phyloP scores from a whole-genome alignment of 2,888 invertebrate genomes.

The Euspilapteryx auroguttella region DNA sequence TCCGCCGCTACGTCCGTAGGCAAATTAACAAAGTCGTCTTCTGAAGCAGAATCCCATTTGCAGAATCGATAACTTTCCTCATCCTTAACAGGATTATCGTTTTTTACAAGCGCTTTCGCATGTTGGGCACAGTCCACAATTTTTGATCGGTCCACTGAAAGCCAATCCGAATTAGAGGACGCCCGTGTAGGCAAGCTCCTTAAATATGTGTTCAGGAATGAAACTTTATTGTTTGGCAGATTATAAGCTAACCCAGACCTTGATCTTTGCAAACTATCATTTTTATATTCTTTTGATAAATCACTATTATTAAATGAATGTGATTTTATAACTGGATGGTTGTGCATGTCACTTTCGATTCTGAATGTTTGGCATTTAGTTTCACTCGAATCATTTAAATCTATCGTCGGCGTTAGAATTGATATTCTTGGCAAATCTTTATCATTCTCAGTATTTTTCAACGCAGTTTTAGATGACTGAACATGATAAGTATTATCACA shows the following conservation, averaged over 20 bases:
- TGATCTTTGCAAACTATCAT: slow-evolving; percentile 27
- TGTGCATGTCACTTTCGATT: not conserved
- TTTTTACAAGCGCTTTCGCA: too few relatives aligned
- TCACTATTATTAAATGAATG: slow-evolving; percentile 35
- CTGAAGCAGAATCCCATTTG: slow-evolving; percentile 28
- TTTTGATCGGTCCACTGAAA: slow-evolving; percentile 28
- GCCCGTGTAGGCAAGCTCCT: slow-evolving; percentile 47
- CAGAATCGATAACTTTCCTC: too few relatives aligned
- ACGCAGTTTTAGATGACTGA: not conserved
- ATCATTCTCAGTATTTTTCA: not conserved
- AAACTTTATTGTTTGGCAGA: slow-evolving; percentile 44
- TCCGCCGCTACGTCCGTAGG: slow-evolving; percentile 40
- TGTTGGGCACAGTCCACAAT: too few relatives aligned
- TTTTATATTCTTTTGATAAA: slow-evolving; percentile 15
- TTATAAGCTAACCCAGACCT: slow-evolving; percentile 38
- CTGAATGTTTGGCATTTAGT: not conserved
- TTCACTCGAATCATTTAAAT: not conserved
- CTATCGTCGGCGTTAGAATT: not conserved
- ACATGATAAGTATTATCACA: slow-evolving; percentile 4
- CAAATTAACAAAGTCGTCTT: slow-evolving; percentile 41
- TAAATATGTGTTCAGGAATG: slow-evolving; percentile 52
- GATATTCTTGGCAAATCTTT: too few relatives aligned
- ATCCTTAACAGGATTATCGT: too few relatives aligned
- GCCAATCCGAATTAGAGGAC: slow-evolving; percentile 44
- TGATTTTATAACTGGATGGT: slow-evolving; percentile 29